Conservation (phyloP, 2,113 vertebrate species). For the Anhinga anhinga region DNA sequence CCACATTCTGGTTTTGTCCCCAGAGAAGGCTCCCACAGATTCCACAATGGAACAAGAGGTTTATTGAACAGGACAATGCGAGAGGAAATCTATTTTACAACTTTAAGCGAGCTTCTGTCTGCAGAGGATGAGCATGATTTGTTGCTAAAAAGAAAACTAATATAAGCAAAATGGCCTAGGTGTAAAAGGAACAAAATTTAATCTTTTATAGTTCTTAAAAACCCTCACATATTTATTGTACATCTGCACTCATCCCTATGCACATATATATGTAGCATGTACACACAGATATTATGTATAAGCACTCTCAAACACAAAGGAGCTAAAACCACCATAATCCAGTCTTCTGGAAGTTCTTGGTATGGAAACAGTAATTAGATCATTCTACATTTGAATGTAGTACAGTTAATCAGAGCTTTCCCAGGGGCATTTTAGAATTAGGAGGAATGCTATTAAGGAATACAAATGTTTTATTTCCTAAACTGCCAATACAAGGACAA, state of each 20-base stretch:
- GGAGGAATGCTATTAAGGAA: conserved; percentile 35
- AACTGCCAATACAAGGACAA: conserved; percentile 7
- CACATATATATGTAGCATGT: background rate
- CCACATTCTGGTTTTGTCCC: conserved; percentile 56
- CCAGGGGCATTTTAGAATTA: conserved; percentile 50
- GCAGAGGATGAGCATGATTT: background rate
- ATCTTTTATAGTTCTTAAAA: background rate
- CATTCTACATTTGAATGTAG: conserved; percentile 42
- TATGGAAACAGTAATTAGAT: conserved; percentile 39
- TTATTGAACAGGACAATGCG: conserved; percentile 49
- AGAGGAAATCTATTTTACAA: conserved; percentile 55
- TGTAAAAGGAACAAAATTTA: background rate
- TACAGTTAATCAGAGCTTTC: conserved; percentile 51
- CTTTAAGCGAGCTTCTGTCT: background rate
- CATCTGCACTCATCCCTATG: background rate
- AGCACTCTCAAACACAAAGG: background rate
- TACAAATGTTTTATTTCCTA: conserved; percentile 53
- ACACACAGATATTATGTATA: background rate
- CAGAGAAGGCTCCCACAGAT: conserved; percentile 46
- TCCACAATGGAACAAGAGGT: conserved; percentile 57
- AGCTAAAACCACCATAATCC: background rate
- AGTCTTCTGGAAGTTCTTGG: conserved; percentile 47
- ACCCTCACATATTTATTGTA: background rate
- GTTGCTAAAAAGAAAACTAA: conserved; percentile 19
- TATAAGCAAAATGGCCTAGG: background rate